These are phyloP conservation scores for Popillia japonica DNA, from an alignment of 1,140 invertebrate species.

Conservation along the genomic window DNA sequence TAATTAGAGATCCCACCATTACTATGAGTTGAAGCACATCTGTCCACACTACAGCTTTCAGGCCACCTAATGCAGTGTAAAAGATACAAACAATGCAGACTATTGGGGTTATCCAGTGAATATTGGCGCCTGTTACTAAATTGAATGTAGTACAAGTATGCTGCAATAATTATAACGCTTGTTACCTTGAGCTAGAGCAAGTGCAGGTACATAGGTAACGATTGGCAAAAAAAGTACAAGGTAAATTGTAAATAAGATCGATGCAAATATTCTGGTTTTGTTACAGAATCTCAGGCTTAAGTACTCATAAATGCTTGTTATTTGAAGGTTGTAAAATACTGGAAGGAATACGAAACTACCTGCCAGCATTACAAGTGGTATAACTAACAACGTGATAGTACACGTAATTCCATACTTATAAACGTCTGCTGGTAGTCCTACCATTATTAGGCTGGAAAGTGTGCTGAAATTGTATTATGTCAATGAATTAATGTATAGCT, in stretches of 20 bases:
- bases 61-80: conserved; percentile 74
- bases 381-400: conserved; percentile 66
- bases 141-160: conserved; percentile 43
- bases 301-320: conserved; percentile 77
- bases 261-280: conserved; percentile 65
- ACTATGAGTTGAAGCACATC: conserved; percentile 73
- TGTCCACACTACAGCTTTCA: conserved; percentile 76
- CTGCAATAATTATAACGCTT: not conserved
- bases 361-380: conserved; percentile 68
- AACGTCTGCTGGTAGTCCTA: conserved; percentile 74
- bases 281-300: conserved; percentile 63
- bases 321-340: conserved; percentile 77
- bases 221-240: conserved; percentile 65
- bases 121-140: conserved; percentile 72
- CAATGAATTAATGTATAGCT: no score
- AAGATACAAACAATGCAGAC: conserved; percentile 75
- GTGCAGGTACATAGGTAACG: conserved; percentile 68
- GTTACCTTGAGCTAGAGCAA: conserved; percentile 67
- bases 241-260: conserved; percentile 64
- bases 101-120: conserved; percentile 69
- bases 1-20: conserved; percentile 72
- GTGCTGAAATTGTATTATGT: conserved; percentile 63
- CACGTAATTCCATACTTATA: conserved; percentile 77
- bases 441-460: conserved; percentile 79
- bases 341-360: conserved; percentile 66